Evolutionary conservation across 2,797 vertebrate genomes (phyloP), one percentile per base, ranked within the genome.

Genomic region (Brachyalestes nurse): DNA sequence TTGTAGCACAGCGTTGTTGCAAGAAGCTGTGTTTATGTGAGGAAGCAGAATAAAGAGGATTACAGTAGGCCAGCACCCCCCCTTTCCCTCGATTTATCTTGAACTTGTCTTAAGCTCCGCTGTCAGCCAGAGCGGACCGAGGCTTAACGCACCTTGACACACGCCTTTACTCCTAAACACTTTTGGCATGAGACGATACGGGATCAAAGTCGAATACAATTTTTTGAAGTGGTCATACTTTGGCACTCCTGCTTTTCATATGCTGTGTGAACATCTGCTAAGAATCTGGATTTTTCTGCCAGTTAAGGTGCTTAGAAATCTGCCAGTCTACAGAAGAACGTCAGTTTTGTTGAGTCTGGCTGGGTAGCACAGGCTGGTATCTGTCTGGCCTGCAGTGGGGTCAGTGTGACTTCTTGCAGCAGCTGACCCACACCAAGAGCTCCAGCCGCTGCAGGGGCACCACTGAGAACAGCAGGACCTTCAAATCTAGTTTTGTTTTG

Each of bases 41-140:
- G 25, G 19, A 75, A 55, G 62, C 65, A 74, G 73, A 78, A 75
- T 76, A 83, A 78, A 84, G 78, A 78, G 85, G 82, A 81, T 81
- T 81, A 84, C 42, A 64, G 53, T 9, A 77, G 79, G 38, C 45
- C 71, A 21, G n/a, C 17, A 53, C 51, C 25, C 6, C 49, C 19
- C 72, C 47, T 51, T 14, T 51, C 47, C 13, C 47, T 51, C 47
- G 10, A 10, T 51, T 14, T 51, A 51, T 51, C 47, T 13, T 51
- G 47, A 57, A 17, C 47, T 60, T 16, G 28, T 34, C 45, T 78
- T 72, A 60, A 80, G 73, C 23, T 72, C 9, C 23, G 66, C 28
- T 13, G 13, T 60, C 17, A 34, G 38, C 28, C 65, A 78, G 51
- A 57, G 34, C 67, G 13, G 23, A 45, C 57, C 10, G 25, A n/a